Conservation (phyloP, 1,140 invertebrate genomes). For the Aphis gossypii region DNA sequence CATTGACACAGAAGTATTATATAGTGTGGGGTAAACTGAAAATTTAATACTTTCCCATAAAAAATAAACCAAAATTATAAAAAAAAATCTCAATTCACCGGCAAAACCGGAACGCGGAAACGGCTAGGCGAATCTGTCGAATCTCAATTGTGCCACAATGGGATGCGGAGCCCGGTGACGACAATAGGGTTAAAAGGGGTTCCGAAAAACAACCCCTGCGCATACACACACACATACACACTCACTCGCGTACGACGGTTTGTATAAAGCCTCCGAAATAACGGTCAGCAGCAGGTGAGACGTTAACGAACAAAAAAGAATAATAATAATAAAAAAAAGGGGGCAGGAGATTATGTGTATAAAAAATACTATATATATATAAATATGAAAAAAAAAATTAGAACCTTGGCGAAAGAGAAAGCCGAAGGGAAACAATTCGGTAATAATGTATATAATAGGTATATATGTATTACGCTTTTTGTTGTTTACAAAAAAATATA, state of each 20-base stretch:
- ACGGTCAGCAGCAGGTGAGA: constrained; percentile 33
- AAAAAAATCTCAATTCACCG: constrained; percentile 24
- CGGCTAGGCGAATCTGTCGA: constrained; percentile 26
- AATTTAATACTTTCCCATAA: constrained; percentile 47
- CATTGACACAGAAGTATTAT: constrained; percentile 27
- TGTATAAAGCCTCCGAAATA: constrained; percentile 8
- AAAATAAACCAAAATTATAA: constrained; percentile 21
- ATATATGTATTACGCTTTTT: constrained; percentile 19
- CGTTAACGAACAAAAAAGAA: constrained; percentile 24
- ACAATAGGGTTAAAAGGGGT: constrained; percentile 49
- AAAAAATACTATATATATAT: background rate
- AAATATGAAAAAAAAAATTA: constrained; percentile 1
- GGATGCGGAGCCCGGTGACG: constrained; percentile 29
- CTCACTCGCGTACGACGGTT: background rate
- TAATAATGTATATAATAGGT: constrained; percentile 18
- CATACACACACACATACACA: background rate
- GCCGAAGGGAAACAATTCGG: constrained; percentile 10
- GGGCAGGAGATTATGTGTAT: constrained; percentile 16
- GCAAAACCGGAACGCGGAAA: constrained; percentile 48
- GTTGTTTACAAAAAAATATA: constrained; percentile 32
- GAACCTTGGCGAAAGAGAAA: background rate
- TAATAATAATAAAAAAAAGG: background rate
- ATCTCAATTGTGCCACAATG: constrained; percentile 38
- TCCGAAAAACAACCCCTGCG: constrained; percentile 1
- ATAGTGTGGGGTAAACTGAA: constrained; percentile 35